These are phyloP conservation scores for Oasisia sp. DNA, from an alignment of 2,888 invertebrate genomes.

Conservation along the genomic window DNA sequence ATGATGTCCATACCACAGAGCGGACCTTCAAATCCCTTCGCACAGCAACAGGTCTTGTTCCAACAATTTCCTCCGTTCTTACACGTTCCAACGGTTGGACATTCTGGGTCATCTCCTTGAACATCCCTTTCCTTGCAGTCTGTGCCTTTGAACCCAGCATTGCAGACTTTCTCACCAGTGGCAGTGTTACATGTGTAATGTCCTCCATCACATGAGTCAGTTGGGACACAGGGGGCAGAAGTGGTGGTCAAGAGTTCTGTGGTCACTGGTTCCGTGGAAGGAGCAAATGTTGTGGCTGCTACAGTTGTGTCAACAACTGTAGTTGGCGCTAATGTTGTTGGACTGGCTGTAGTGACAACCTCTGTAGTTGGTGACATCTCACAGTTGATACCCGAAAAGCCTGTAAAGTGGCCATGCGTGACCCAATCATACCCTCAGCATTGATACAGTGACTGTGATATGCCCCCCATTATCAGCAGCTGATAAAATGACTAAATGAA, in stretches of 20 bases:
- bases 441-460: background rate
- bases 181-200: conserved; percentile 18
- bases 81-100: background rate
- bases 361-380: background rate
- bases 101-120: background rate
- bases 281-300: too few relatives aligned
- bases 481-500: background rate
- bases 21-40: background rate
- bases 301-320: too few relatives aligned
- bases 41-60: conserved; percentile 17
- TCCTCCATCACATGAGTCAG: conserved; percentile 17
- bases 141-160: background rate
- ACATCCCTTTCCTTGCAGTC: background rate
- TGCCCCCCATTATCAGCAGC: background rate
- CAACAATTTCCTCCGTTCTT: background rate
- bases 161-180: conserved; percentile 8
- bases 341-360: too few relatives aligned
- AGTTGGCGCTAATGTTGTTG: too few relatives aligned
- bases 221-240: background rate
- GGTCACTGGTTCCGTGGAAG: too few relatives aligned
- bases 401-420: background rate
- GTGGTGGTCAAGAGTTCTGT: background rate
- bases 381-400: conserved; percentile 7
- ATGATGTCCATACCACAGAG: background rate
- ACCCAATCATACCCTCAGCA: background rate